A percentile compares a stretch with the other conserved stretches of the same genome.
These are phyloP conservation scores for Drosophila subsilvestris DNA, from an alignment of 2,888 invertebrate species.

Conservation along the genomic window DNA sequence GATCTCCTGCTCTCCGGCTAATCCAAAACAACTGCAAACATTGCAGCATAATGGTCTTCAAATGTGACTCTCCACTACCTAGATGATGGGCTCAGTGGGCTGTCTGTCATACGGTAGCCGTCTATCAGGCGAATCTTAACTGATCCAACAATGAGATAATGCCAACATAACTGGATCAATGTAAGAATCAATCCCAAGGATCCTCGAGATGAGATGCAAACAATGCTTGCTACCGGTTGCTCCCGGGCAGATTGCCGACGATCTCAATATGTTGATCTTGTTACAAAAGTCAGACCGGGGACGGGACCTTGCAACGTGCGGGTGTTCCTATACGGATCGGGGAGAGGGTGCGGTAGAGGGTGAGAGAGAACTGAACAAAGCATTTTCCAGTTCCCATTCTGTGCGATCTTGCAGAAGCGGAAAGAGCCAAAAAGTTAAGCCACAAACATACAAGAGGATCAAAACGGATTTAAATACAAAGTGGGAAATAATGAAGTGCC, in stretches of 20 bases:
- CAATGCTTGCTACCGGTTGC: slow-evolving; percentile 39
- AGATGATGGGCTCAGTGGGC: slow-evolving; percentile 9
- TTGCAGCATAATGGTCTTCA: slow-evolving; percentile 34
- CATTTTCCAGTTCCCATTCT: slow-evolving; percentile 29
- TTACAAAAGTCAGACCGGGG: slow-evolving; percentile 69
- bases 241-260: slow-evolving; percentile 40
- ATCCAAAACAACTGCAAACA: slow-evolving; percentile 50
- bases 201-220: slow-evolving; percentile 54
- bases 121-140: slow-evolving; percentile 62
- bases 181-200: slow-evolving; percentile 49
- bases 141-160: slow-evolving; percentile 75
- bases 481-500: slow-evolving; percentile 77
- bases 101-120: slow-evolving; percentile 44
- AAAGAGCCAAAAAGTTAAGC: slow-evolving; percentile 80
- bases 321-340: slow-evolving; percentile 55
- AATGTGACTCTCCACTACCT: slow-evolving; percentile 34
- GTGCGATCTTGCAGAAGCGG: slow-evolving; percentile 52
- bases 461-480: slow-evolving; percentile 79
- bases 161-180: slow-evolving; percentile 69
- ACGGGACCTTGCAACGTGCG: slow-evolving; percentile 49
- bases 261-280: slow-evolving; percentile 72
- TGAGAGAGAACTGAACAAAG: slow-evolving; percentile 16
- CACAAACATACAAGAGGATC: slow-evolving; percentile 81
- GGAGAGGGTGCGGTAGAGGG: neutral
- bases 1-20: slow-evolving; percentile 21